Evolutionary conservation across 2,797 vertebrate species (phyloP), one percentile per base, ranked within the genome.

Genomic region (Leptatherina wallacei): DNA sequence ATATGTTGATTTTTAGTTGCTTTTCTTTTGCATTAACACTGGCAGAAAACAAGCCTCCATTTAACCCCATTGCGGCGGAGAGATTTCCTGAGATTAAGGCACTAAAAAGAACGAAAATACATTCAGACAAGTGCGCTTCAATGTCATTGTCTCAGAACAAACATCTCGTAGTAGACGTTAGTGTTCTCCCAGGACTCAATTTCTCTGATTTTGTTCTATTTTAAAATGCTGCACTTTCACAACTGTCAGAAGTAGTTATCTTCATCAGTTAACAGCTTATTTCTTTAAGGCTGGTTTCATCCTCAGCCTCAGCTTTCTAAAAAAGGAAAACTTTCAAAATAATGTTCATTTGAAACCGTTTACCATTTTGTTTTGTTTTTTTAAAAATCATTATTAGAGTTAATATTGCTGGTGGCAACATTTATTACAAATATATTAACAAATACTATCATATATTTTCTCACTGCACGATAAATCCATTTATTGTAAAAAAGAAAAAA

Each of bases 171-270:
- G 83, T 81, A 72, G 65, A 69, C 59, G 61, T 63, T 56, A 27
- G 71, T 75, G 63, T 65, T 71, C 78, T 81, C 67, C 44, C 32
- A 44, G 36, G 69, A 86, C 77, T 84, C 79, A 82, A 70, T 93
- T 91, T 84, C 66, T 81, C n/a, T 71, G 72, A 90, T 91, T 91
- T 90, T 68, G 77, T 88, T 88, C 71, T 71, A 77, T 72, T 86
- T 73, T 80, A 80, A 81, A 88, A 72, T 22, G 82, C 60, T 68
- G 68, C 70, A 78, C 69, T 84, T 72, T 90, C 85, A 69, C 68
- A 87, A 75, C 78, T 89, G 92, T 91, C 91, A 88, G 47, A 73
- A 62, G 51, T 22, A 36, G 61, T 92, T 90, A 83, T 56, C 11
- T 10, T 42, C 61, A 72, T 18, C 35, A 44, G 63, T 32, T n/a